phyloP scores from a whole-genome alignment of 2,797 vertebrate genomes.

The Zenarchopterus dispar region DNA sequence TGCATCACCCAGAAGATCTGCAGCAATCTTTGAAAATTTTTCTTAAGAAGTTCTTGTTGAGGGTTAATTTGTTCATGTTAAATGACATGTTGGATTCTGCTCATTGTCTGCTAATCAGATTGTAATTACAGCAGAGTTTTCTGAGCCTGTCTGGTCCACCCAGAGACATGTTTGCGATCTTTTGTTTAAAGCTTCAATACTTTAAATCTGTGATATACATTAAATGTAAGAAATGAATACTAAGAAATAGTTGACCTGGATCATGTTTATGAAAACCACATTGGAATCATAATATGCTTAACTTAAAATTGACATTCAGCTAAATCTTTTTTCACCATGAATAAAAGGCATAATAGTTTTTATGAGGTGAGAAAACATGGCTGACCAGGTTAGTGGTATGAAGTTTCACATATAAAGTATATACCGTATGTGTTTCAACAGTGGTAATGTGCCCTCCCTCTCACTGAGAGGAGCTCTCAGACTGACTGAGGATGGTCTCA shows the following conservation, averaged over 20 bases:
- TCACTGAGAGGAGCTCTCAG: slow-evolving; percentile 78
- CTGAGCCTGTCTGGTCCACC: slow-evolving; percentile 79
- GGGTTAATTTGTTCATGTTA: slow-evolving; percentile 83
- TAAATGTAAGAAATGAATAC: slow-evolving; percentile 46
- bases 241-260: slow-evolving; percentile 60
- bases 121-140: slow-evolving; percentile 81
- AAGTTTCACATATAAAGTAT: slow-evolving; percentile 4
- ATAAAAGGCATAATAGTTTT: slow-evolving; percentile 6
- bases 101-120: slow-evolving; percentile 82
- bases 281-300: not conserved
- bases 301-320: not conserved
- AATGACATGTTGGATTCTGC: slow-evolving; percentile 79
- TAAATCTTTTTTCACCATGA: not conserved
- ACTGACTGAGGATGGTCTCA: slow-evolving; percentile 80
- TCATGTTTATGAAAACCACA: slow-evolving; percentile 48
- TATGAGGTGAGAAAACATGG: slow-evolving; percentile 1
- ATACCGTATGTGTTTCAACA: slow-evolving; percentile 15
- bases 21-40: slow-evolving; percentile 49
- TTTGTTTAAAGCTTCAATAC: slow-evolving; percentile 76
- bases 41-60: slow-evolving; percentile 44
- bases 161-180: slow-evolving; percentile 82
- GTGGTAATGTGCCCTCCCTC: slow-evolving; percentile 68
- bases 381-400: not conserved
- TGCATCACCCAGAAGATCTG: slow-evolving; percentile 51
- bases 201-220: slow-evolving; percentile 71